These are phyloP conservation scores for Rhizomys pruinosus DNA, from an alignment of 2,113 vertebrate genomes.

Conservation along the genomic window DNA sequence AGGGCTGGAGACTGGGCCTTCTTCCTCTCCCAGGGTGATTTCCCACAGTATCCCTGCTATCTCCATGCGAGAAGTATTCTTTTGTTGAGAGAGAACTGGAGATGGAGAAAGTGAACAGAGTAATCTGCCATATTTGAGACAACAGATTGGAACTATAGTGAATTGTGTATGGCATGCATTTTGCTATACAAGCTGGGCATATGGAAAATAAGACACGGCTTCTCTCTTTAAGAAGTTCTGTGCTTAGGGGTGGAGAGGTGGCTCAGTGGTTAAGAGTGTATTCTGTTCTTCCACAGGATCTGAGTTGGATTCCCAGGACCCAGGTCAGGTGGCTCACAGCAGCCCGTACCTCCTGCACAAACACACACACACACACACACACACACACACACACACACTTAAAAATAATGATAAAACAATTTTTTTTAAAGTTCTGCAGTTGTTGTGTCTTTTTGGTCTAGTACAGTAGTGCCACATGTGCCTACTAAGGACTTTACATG, in stretches of 20 bases:
- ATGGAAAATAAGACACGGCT: not conserved
- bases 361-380: too few species aligned
- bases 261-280: not conserved
- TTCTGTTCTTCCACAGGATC: not conserved
- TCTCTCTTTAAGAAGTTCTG: not conserved
- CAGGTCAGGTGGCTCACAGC: not conserved
- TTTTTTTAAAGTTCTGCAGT: too few species aligned
- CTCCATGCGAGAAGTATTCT: not conserved
- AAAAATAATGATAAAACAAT: too few species aligned
- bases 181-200: not conserved
- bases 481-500: constrained; percentile 24
- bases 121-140: constrained; percentile 49
- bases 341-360: too few species aligned
- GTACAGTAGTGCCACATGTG: too few species aligned
- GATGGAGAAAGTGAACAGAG: not conserved
- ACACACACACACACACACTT: too few species aligned
- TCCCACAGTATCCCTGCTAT: not conserved
- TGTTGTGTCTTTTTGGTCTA: too few species aligned
- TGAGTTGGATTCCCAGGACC: not conserved
- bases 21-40: not conserved
- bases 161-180: not conserved
- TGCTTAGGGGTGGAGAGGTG: not conserved
- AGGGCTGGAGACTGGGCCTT: constrained; percentile 30
- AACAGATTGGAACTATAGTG: not conserved
- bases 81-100: not conserved